Evolutionary conservation across 2,888 invertebrate genomes (phyloP), one percentile per base, ranked within the genome.

Genomic region (Macaria liturata): DNA sequence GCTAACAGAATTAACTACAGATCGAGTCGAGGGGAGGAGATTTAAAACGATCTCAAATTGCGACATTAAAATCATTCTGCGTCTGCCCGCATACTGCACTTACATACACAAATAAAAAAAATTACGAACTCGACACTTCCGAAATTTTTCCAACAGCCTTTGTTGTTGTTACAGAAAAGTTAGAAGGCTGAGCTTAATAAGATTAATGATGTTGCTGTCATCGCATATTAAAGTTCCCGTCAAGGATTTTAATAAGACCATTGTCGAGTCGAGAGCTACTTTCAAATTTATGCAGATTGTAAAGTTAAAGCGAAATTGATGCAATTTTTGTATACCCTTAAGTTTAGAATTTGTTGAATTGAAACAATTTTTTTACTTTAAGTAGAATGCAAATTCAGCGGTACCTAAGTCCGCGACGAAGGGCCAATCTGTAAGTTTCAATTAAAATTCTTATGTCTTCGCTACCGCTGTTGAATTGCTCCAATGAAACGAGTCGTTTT

Each of bases 381-480:
- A 48, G 43, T 53, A 6, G 40, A 53, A 49, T 54, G 40, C 32
- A 1, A 31, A 46, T 58, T 53, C 48, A 32, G 40, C 9, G 34
- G 32, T 42, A 46, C 46, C 47, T 57, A 49, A 48, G 9, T 31
- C 32, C 34, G 4, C 61, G 68, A 63, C 64, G 64, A 63, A 65
- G 68, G 65, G 70, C 65, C 66, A 70, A 71, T 70, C 62, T 72
- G 71, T 76, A 73, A 79, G 73, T 79, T 83, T 81, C 80, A 83
- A 84, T 86, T 86, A 81, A 79, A 75, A 70, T 74, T 75, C 71
- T 76, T 71, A 72, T 74, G 73, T 68, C 72, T 80, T 84, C 86
- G 89, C 89, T 88, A 86, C 88, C 84, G 88, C 84, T 67, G 81
- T 82, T 87, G 84, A 83, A 83, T 86, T 86, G 84, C 80, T 73